Base-by-base conservation (phyloP, 2,888 invertebrate genomes). In the Hylaea fasciaria region DNA sequence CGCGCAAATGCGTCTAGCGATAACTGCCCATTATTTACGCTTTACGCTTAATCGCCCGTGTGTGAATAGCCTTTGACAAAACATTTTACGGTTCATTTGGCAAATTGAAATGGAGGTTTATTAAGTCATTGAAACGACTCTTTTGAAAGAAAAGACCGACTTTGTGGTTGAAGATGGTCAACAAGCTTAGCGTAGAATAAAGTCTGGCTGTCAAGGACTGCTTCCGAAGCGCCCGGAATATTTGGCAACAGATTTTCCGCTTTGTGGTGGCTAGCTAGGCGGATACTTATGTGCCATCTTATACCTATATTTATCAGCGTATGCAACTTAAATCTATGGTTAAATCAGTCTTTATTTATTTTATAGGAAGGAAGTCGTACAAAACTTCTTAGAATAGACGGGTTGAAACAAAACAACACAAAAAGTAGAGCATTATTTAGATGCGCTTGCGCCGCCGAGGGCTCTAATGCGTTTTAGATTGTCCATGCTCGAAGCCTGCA, bases 391-490 rank as follows among this genome's bases (percentile, higher is more conserved):
- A 49, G 9, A 50, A 22, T 12, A 3, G 43, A 50, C 52, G 32
- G 47, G 52, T 59, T 60, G 58, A 53, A 37, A 54, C 50, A 56
- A 59, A 52, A 63, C 41, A 39, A 58, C 29, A 64, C 46, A 58
- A 64, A 63, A 62, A 61, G 29, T 43, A 39, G 37, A 71, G 46
- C 67, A 64, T 65, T 69, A n/a, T n/a, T n/a, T 61, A 69, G 75
- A 75, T 78, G 82, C 79, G 78, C 75, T 57, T 69, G 74, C 71
- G 61, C 53, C 62, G 61, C 70, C 71, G 66, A 68, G 68, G 69
- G 70, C 76, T 72, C 73, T 89, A 86, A 90, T 87, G 85, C 78
- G 83, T 78, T 83, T 89, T 89, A 88, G 87, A 91, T 90, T 86
- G 86, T 80, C 79, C 77, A 74, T 80, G 76, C 76, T 78, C 78